A percentile compares a stretch with the other conserved stretches of the same genome.
phyloP scores from a whole-genome alignment of 2,113 vertebrate genomes.

The Montifringilla adamsi region DNA sequence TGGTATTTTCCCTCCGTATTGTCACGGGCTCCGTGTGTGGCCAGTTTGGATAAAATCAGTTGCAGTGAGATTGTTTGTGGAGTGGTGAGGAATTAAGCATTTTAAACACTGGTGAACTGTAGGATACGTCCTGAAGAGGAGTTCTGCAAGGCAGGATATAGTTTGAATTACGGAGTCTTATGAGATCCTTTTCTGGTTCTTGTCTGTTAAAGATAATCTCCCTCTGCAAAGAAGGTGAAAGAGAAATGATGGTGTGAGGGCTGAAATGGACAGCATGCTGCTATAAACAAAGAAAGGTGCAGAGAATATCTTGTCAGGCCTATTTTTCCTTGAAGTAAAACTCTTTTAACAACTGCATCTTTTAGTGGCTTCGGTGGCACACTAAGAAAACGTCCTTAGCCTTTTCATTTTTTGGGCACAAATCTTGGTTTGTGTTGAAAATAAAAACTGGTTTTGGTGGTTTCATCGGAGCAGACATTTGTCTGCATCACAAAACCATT shows the following conservation, averaged over 20 bases:
- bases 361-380: slow-evolving; percentile 8
- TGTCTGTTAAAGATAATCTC: not conserved
- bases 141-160: not conserved
- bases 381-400: not conserved
- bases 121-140: not conserved
- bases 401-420: slow-evolving; percentile 13
- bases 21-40: not conserved
- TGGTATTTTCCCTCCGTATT: not conserved
- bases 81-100: not conserved
- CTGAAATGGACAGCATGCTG: not conserved
- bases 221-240: not conserved
- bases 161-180: not conserved
- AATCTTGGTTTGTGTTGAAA: slow-evolving; percentile 13
- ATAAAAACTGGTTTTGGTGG: slow-evolving; percentile 35
- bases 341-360: not conserved
- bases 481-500: slow-evolving; percentile 48
- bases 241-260: not conserved
- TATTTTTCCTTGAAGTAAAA: not conserved
- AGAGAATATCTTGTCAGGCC: not conserved
- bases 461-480: slow-evolving; percentile 40
- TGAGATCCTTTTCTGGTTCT: not conserved
- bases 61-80: not conserved
- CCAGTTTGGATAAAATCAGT: not conserved
- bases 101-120: not conserved
- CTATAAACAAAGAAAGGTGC: not conserved